phyloP scores from a whole-genome alignment of 2,113 vertebrate genomes.

The Oncorhynchus tshawytscha region DNA sequence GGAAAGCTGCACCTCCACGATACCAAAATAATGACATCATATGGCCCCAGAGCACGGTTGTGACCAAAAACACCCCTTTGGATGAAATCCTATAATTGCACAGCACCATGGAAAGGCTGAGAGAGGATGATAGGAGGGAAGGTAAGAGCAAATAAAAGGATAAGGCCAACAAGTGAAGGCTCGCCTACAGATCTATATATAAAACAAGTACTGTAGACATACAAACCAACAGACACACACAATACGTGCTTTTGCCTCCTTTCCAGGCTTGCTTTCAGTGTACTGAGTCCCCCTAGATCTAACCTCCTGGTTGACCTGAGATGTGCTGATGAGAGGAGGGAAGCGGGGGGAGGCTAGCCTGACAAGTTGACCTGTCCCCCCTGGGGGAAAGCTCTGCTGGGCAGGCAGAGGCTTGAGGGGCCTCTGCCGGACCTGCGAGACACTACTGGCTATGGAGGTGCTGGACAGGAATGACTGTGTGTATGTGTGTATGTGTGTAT shows the following conservation, averaged over 20 bases:
- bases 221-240: constrained; percentile 3
- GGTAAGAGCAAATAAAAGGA: neutral
- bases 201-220: neutral
- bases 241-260: neutral
- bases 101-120: constrained; percentile 36
- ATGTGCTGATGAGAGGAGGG: constrained; percentile 55
- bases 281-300: constrained; percentile 36
- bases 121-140: neutral
- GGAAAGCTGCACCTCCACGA: constrained; percentile 44
- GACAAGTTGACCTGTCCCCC: neutral
- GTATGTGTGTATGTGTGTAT: neutral
- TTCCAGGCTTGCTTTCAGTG: constrained; percentile 20
- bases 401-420: neutral
- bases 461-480: neutral
- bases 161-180: neutral
- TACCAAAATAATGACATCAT: constrained; percentile 67
- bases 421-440: neutral
- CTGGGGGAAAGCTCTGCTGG: neutral
- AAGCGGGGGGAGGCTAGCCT: constrained; percentile 37
- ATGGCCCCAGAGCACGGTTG: constrained; percentile 50
- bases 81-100: constrained; percentile 68
- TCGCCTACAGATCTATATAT: neutral
- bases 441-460: neutral
- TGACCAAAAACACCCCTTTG: constrained; percentile 55
- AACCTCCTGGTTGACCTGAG: constrained; percentile 49